Percentiles rank a stretch among this genome's conserved stretches.
These are phyloP conservation scores for Actinemys pallida DNA, from an alignment of 2,113 vertebrate genomes.

Conservation along the genomic window DNA sequence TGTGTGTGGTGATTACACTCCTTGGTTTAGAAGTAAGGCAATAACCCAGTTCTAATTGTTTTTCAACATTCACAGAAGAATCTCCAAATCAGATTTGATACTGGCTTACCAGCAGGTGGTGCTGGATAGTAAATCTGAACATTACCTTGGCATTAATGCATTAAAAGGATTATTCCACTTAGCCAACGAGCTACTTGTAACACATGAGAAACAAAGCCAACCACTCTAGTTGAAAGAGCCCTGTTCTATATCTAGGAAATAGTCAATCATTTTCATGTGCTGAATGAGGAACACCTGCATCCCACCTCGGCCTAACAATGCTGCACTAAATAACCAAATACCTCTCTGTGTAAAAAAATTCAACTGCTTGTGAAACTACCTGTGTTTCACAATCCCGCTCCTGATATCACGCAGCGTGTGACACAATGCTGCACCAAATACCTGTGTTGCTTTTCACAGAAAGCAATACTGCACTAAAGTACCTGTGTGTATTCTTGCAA, in stretches of 20 bases:
- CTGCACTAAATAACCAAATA: neutral
- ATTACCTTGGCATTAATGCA: neutral
- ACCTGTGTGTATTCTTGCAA: accelerated
- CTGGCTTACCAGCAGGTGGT: slow-evolving; percentile 21
- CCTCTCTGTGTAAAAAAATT: neutral
- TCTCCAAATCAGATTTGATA: neutral
- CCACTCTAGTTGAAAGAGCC: neutral
- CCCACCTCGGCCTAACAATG: neutral
- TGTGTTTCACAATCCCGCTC: neutral
- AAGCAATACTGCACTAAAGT: neutral
- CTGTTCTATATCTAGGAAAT: neutral
- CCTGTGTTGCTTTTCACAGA: neutral
- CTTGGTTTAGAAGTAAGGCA: neutral
- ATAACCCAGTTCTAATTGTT: neutral
- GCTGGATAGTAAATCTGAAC: neutral
- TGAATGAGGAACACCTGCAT: neutral
- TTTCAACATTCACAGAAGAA: neutral
- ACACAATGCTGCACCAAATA: neutral
- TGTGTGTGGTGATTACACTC: neutral
- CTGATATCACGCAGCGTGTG: neutral
- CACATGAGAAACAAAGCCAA: neutral
- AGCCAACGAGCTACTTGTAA: neutral
- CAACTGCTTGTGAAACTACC: neutral
- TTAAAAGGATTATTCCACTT: neutral
- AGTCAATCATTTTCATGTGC: neutral